Evolutionary conservation across 2,113 vertebrate genomes (phyloP).

Genomic region (Platichthys flesus): DNA sequence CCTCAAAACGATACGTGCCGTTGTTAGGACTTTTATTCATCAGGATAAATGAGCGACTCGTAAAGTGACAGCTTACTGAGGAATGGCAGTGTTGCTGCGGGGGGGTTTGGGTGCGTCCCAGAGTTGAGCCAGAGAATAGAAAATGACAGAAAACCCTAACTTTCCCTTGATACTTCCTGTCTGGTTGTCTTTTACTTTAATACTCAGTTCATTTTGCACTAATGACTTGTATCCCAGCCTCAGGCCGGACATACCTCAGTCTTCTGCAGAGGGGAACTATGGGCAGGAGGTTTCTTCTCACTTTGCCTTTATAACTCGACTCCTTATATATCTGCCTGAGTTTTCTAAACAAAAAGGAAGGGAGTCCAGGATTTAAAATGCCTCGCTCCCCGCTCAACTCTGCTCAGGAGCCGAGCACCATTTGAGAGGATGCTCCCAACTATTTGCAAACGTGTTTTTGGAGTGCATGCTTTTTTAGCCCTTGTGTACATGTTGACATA

Average conservation of each 20-base stretch:
- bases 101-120: constrained; percentile 56
- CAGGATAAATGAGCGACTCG: neutral
- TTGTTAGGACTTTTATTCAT: constrained; percentile 19
- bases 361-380: constrained; percentile 54
- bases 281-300: constrained; percentile 40
- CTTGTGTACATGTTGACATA: constrained; percentile 61
- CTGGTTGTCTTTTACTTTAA: constrained; percentile 49
- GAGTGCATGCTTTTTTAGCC: constrained; percentile 28
- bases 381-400: constrained; percentile 25
- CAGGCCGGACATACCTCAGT: constrained; percentile 37
- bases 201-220: constrained; percentile 56
- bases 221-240: constrained; percentile 65
- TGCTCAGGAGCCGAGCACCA: neutral
- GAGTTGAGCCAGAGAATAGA: constrained; percentile 40
- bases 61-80: constrained; percentile 35
- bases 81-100: constrained; percentile 50
- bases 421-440: constrained; percentile 40
- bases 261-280: constrained; percentile 59
- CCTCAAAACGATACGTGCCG: constrained; percentile 1
- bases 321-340: constrained; percentile 51
- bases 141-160: constrained; percentile 44
- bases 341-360: constrained; percentile 61
- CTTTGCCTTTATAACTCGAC: constrained; percentile 45
- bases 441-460: constrained; percentile 50
- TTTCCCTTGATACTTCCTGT: constrained; percentile 29